Percentiles rank a stretch among this genome's conserved stretches.
Evolutionary conservation across 2,888 invertebrate species (phyloP).

Genomic region (Charanyca ferruginea): DNA sequence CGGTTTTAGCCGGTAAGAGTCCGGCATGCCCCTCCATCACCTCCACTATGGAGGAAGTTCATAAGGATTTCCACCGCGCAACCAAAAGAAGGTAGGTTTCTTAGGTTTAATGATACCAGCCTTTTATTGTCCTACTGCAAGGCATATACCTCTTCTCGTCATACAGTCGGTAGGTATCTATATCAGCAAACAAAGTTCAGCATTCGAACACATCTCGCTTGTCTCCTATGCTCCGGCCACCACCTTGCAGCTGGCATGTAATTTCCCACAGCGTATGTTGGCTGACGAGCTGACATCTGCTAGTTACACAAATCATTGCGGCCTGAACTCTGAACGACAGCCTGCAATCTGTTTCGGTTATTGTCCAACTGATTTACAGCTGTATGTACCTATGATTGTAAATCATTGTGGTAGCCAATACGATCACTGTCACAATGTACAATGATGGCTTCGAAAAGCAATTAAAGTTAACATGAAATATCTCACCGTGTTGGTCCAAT

Average conservation of each 20-base stretch:
- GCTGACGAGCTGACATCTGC: conserved; percentile 50
- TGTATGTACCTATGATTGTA: conserved; percentile 32
- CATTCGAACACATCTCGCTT: conserved; percentile 13
- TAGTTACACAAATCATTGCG: conserved; percentile 65
- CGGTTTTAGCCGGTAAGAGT: no score
- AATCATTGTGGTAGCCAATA: conserved; percentile 23
- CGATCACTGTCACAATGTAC: background rate
- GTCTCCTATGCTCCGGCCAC: background rate
- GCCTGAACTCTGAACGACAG: conserved; percentile 57
- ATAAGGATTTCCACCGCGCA: no score
- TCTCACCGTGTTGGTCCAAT: no score
- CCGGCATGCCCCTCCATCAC: no score
- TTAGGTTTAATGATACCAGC: no score
- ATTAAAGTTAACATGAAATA: background rate
- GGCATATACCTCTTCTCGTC: no score
- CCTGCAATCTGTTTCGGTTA: conserved; percentile 59
- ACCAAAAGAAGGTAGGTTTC: no score
- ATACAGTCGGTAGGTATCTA: no score
- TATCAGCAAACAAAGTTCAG: no score
- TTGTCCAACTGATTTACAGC: conserved; percentile 53
- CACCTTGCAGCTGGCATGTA: conserved; percentile 55
- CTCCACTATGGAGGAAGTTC: no score
- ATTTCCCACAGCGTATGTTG: conserved; percentile 53
- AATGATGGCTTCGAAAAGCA: background rate
- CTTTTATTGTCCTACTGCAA: no score